These are phyloP conservation scores for Gambelia wislizenii DNA, from an alignment of 2,797 vertebrate species.

Conservation along the genomic window DNA sequence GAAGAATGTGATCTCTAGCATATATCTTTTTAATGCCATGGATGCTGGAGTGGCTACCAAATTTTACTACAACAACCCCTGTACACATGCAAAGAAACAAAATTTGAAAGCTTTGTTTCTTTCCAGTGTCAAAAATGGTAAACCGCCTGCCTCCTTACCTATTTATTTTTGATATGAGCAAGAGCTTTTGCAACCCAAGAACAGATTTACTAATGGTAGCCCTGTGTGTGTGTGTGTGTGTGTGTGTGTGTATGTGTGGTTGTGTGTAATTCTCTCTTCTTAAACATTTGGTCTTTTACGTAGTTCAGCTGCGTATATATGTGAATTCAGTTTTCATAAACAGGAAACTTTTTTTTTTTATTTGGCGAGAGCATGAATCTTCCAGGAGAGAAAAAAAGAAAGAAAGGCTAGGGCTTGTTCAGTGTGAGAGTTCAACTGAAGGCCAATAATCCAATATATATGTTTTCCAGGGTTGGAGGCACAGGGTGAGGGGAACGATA, in stretches of 20 bases:
- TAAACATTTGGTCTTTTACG: not conserved
- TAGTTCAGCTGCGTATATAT: conserved; percentile 38
- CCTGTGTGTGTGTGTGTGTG: not conserved
- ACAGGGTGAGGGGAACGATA: conserved; percentile 32
- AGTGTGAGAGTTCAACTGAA: conserved; percentile 70
- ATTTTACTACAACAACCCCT: conserved; percentile 15
- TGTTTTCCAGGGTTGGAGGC: conserved; percentile 21
- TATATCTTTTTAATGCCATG: not conserved
- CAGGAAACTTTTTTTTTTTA: conserved; percentile 10
- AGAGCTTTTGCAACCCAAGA: conserved; percentile 8
- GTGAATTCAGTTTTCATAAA: conserved; percentile 63
- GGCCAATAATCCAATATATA: conserved; percentile 68
- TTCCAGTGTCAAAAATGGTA: conserved; percentile 10
- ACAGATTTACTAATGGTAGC: conserved; percentile 44
- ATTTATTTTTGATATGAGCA: not conserved
- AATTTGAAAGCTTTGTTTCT: not conserved
- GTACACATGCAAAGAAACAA: too few species aligned
- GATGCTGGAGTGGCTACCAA: not conserved
- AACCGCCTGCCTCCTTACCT: conserved; percentile 14
- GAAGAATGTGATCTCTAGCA: not conserved
- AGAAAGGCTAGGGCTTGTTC: conserved; percentile 39
- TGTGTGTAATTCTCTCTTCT: not conserved
- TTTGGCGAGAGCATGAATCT: conserved; percentile 51
- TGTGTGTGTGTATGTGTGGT: not conserved
- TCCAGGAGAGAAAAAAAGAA: not conserved